These are phyloP conservation scores for Brienomyrus brachyistius DNA, from an alignment of 2,113 vertebrate species.

Conservation along the genomic window DNA sequence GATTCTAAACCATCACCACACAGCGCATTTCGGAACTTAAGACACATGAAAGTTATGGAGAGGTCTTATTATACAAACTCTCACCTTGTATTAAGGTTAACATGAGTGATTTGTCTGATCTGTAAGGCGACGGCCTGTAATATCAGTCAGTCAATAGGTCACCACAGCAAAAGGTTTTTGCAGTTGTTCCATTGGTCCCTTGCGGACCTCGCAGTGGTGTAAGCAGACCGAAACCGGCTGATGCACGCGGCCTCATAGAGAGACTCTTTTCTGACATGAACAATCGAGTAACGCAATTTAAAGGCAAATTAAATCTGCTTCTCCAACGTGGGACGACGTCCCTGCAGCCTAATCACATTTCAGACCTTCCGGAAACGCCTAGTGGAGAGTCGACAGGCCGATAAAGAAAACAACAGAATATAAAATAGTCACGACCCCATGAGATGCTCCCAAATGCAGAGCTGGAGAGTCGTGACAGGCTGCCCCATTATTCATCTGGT, in stretches of 20 bases:
- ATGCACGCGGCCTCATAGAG: neutral
- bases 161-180: neutral
- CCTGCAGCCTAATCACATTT: constrained; percentile 23
- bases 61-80: neutral
- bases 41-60: neutral
- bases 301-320: constrained; percentile 31
- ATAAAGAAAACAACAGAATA: constrained; percentile 23
- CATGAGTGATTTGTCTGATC: neutral
- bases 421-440: constrained; percentile 17
- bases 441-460: neutral
- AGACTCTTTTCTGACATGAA: neutral
- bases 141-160: neutral
- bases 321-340: constrained; percentile 1
- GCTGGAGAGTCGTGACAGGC: neutral
- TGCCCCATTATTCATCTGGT: constrained; percentile 4
- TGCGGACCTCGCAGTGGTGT: too few relatives aligned
- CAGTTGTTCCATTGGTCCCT: neutral
- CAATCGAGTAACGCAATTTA: constrained; percentile 30
- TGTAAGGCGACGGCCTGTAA: neutral
- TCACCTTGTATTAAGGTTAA: neutral
- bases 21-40: neutral
- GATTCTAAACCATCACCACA: neutral
- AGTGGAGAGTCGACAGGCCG: constrained; percentile 13
- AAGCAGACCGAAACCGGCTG: neutral
- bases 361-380: constrained; percentile 19